Base-by-base conservation (phyloP, 1,140 invertebrate species). In the Drosophila aff. region DNA sequence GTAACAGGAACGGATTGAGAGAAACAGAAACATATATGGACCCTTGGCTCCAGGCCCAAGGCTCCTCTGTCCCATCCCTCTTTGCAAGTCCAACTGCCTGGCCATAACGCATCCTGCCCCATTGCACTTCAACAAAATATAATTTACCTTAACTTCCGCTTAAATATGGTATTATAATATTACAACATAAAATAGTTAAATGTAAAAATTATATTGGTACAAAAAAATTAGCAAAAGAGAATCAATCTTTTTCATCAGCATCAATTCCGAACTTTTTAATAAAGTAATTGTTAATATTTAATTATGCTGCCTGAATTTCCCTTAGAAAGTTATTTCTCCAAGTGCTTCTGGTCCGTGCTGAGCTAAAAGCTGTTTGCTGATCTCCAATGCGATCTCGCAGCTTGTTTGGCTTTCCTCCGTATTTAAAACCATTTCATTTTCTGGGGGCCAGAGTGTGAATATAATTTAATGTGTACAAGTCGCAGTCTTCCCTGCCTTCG, bases 391-490 rank as follows among this genome's bases (percentile, higher is more conserved):
- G 82, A 85, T 84, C 78, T 50, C 47, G 49, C 47, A 57, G 53
- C 80, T 77, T 84, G 81, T 89, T 89, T 84, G 72, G 77, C 73
- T 89, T 84, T 81, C 74, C 74, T 63, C 57, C 67, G 67, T 67
- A 81, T 84, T 79, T 89, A 84, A 89, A 89, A 85, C 66, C 78
- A 89, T 87, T 87, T 84, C 84, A 76, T 89, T 85, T 91, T 87
- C 89, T 87, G 89, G 83, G 79, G 86, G 87, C 87, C 83, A 86
- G 79, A 91, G 91, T 92, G 91, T 92, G 91, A 92, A 92, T 92
- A 92, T 92, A 92, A 92, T 92, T 92, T 92, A 92, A 92, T 85
- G 84, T 86, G 53, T 74, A 49, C 76, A 63, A 57, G 41, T 69
- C 23, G 46, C 66, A 43, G 52, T 38, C 43, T 28, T 40, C 21